phyloP scores from a whole-genome alignment of 2,797 vertebrate genomes.

The Acrocephalus scirpaceus region DNA sequence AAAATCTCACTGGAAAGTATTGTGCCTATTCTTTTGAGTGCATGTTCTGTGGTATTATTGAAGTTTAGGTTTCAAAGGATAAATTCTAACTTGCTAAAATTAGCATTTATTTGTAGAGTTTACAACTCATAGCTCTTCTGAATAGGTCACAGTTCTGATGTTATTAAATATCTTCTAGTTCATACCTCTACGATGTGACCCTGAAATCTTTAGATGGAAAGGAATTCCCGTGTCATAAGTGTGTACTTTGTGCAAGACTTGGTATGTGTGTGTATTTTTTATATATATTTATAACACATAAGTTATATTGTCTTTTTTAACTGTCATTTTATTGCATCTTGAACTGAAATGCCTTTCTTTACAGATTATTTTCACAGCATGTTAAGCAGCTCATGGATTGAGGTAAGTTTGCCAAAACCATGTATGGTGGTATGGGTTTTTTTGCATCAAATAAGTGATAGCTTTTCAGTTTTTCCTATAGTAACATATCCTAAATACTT shows the following conservation, averaged over 20 bases:
- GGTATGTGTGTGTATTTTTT: conserved; percentile 78
- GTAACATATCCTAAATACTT: not conserved
- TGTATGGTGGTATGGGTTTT: not conserved
- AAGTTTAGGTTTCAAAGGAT: not conserved
- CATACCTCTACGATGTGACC: conserved; percentile 91
- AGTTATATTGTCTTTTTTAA: not conserved
- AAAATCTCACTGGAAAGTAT: not conserved
- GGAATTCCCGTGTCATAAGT: conserved; percentile 96
- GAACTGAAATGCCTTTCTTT: conserved; percentile 70
- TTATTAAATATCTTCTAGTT: conserved; percentile 77
- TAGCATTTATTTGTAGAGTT: not conserved
- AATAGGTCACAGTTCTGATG: conserved; percentile 1
- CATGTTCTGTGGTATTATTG: not conserved
- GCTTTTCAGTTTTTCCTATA: not conserved
- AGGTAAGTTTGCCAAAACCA: conserved; percentile 79
- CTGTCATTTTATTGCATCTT: conserved; percentile 14
- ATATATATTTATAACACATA: not conserved
- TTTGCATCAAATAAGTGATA: not conserved
- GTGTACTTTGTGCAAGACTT: conserved; percentile 94
- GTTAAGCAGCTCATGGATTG: conserved; percentile 97
- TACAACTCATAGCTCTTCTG: not conserved
- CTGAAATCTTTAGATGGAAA: conserved; percentile 93
- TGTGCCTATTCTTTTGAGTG: not conserved
- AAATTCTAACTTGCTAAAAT: not conserved
- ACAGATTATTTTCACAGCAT: conserved; percentile 96